Conservation (phyloP, 2,797 vertebrate genomes). For the Tadarida brasiliensis region DNA sequence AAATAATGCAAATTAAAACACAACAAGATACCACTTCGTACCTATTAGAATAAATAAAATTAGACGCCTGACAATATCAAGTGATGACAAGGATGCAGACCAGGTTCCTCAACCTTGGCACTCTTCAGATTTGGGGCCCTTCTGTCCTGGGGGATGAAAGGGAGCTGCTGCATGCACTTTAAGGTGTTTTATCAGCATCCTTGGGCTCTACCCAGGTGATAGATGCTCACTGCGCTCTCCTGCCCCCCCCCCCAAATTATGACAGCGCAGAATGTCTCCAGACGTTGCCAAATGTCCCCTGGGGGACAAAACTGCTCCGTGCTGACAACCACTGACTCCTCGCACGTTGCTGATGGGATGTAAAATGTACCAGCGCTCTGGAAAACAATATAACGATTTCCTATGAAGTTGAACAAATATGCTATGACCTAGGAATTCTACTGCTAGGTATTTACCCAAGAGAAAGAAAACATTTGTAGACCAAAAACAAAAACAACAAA, state of each 20-base stretch:
- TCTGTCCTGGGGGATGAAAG: not conserved
- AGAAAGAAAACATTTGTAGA: not conserved
- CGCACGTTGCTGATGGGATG: too few species aligned
- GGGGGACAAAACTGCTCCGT: not conserved
- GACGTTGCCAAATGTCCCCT: not conserved
- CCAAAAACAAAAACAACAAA: not conserved
- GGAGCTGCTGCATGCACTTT: accelerated
- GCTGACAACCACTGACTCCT: not conserved
- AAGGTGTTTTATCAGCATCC: not conserved
- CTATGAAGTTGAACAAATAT: not conserved
- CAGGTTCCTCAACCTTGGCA: accelerated
- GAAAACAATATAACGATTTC: not conserved
- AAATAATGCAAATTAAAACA: not conserved
- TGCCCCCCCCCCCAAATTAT: not conserved
- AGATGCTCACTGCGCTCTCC: not conserved
- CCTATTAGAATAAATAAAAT: not conserved
- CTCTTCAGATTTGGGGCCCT: not conserved
- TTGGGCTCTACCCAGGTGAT: not conserved
- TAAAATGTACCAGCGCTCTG: not conserved
- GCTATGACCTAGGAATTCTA: not conserved
- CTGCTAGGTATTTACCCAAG: not conserved
- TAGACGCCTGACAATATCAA: not conserved
- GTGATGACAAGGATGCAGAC: not conserved
- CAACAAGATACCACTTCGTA: not conserved
- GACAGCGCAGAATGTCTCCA: not conserved